Conservation (phyloP, 2,888 invertebrate species). For the Limenitis camilla region DNA sequence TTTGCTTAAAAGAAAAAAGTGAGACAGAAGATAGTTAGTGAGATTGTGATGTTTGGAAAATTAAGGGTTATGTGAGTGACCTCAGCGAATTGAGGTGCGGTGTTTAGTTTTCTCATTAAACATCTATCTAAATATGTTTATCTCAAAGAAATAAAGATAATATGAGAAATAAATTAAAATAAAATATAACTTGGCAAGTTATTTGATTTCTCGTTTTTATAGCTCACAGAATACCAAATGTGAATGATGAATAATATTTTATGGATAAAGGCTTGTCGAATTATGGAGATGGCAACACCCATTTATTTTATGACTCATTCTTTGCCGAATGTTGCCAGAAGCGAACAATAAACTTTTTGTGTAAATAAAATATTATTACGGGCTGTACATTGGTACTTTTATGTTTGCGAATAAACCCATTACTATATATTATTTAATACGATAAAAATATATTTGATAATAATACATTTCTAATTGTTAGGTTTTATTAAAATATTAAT, state of each 20-base stretch:
- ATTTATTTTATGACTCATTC: constrained; percentile 23
- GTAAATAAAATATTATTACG: constrained; percentile 17
- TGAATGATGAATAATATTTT: constrained; percentile 22
- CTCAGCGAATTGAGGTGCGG: too few relatives aligned
- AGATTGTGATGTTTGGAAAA: too few relatives aligned
- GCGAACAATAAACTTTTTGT: constrained; percentile 18
- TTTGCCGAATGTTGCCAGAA: constrained; percentile 16
- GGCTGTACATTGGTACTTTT: constrained; percentile 12
- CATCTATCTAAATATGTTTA: background rate
- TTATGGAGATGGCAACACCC: constrained; percentile 23
- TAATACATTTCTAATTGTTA: too few relatives aligned
- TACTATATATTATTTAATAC: background rate
- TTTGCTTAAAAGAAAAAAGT: too few relatives aligned
- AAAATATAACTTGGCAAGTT: constrained; percentile 5
- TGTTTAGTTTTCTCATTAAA: too few relatives aligned
- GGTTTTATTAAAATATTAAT: too few relatives aligned
- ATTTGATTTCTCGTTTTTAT: constrained; percentile 6
- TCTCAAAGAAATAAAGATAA: background rate
- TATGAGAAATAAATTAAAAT: constrained; percentile 7
- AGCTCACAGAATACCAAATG: constrained; percentile 8
- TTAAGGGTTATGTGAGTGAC: too few relatives aligned
- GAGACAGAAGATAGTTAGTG: too few relatives aligned
- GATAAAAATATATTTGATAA: background rate
- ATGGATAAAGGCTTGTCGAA: constrained; percentile 24
- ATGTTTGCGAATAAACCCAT: constrained; percentile 8